These are phyloP conservation scores for Tetramorium parvispinum DNA, from an alignment of 1,140 invertebrate species.

Conservation along the genomic window DNA sequence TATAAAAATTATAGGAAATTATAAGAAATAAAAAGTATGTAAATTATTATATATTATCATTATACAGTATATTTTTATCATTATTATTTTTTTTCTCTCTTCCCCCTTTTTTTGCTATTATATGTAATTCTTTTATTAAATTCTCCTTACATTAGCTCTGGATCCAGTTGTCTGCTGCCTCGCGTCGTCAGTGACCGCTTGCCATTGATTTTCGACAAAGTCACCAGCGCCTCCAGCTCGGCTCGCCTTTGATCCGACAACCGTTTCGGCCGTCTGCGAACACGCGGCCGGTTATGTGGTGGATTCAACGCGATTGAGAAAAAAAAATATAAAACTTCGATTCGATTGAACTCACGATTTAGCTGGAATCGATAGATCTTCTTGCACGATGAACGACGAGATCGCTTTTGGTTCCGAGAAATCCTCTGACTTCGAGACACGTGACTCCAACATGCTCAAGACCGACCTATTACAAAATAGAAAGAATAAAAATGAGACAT, in stretches of 20 bases:
- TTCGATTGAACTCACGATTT: conserved; percentile 25
- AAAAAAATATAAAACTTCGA: not conserved
- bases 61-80: not conserved
- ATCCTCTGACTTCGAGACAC: not conserved
- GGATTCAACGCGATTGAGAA: not conserved
- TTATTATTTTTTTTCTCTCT: not conserved
- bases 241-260: conserved; percentile 87
- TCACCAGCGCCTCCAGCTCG: conserved; percentile 86
- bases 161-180: conserved; percentile 21
- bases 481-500: conserved; percentile 17
- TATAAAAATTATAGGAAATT: not conserved
- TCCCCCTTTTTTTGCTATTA: not conserved
- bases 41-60: not conserved
- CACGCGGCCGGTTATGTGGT: conserved; percentile 8
- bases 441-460: not conserved
- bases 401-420: not conserved
- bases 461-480: conserved; percentile 4
- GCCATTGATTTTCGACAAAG: conserved; percentile 81
- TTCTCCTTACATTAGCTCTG: conserved; percentile 27
- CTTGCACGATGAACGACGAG: not conserved
- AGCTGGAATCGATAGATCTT: not conserved
- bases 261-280: conserved; percentile 84
- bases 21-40: not conserved
- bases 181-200: conserved; percentile 61
- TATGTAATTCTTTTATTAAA: not conserved